These are phyloP conservation scores for Brachionus koreanus DNA, from an alignment of 1,140 invertebrate genomes.

Conservation along the genomic window DNA sequence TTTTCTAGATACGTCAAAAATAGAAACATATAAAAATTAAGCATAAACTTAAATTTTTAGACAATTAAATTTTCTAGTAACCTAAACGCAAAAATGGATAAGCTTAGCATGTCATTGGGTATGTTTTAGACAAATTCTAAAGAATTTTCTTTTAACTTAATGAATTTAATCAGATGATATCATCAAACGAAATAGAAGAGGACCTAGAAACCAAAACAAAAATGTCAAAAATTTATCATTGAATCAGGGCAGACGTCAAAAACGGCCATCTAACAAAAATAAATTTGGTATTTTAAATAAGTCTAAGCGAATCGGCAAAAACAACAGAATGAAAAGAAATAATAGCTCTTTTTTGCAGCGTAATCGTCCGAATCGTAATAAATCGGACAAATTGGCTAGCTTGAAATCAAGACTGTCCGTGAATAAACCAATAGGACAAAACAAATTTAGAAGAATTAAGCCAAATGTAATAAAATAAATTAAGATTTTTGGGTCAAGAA, in stretches of 20 bases:
- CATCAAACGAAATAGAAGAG: not conserved
- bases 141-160: not conserved
- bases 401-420: not conserved
- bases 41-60: not conserved
- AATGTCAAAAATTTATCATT: not conserved
- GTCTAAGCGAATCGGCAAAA: not conserved
- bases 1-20: not conserved
- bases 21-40: not conserved
- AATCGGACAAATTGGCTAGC: not conserved
- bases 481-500: not conserved
- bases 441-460: not conserved
- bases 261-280: not conserved
- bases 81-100: constrained; percentile 7
- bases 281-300: not conserved
- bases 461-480: not conserved
- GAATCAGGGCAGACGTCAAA: not conserved
- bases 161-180: constrained; percentile 5
- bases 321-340: constrained; percentile 6
- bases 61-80: not conserved
- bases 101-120: constrained; percentile 43
- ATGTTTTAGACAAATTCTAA: not conserved
- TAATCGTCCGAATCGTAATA: not conserved
- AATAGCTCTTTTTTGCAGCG: not conserved
- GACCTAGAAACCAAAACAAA: not conserved
- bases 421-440: not conserved